Conservation (phyloP, 2,797 vertebrate genomes). For the Hydrocynus forskahlii region DNA sequence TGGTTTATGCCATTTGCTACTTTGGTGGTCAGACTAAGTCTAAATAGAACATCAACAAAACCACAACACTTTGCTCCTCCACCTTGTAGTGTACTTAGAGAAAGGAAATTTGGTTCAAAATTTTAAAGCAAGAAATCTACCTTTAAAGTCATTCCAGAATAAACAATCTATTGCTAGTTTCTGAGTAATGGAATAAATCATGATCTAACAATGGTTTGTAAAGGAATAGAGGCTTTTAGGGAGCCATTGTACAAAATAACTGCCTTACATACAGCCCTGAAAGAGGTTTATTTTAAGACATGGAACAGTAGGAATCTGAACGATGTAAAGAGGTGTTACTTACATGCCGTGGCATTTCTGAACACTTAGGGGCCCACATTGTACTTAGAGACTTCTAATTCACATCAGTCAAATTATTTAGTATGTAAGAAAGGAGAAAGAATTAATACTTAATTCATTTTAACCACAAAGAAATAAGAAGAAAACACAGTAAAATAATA, state of each 20-base stretch:
- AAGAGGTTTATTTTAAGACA: conserved; percentile 75
- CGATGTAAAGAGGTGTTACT: conserved; percentile 65
- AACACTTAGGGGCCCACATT: too few species aligned
- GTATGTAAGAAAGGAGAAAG: too few species aligned
- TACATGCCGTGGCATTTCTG: conserved; percentile 51
- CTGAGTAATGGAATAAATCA: not conserved
- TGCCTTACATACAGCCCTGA: conserved; percentile 55
- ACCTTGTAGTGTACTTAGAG: not conserved
- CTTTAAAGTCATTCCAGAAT: too few species aligned
- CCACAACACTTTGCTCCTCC: not conserved
- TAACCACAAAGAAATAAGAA: too few species aligned
- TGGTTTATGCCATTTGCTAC: conserved; percentile 11
- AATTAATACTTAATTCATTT: too few species aligned
- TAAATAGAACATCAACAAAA: not conserved
- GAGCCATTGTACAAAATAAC: conserved; percentile 42
- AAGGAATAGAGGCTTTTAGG: not conserved
- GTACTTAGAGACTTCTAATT: too few species aligned
- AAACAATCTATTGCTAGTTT: not conserved
- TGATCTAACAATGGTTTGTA: not conserved
- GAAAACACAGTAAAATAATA: too few species aligned
- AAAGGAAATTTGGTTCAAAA: not conserved
- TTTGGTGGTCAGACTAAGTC: not conserved
- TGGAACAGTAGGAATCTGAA: conserved; percentile 65
- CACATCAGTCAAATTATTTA: too few species aligned
- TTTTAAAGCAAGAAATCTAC: too few species aligned